phyloP scores from a whole-genome alignment of 2,797 vertebrate species.

The Gallirallus australis region DNA sequence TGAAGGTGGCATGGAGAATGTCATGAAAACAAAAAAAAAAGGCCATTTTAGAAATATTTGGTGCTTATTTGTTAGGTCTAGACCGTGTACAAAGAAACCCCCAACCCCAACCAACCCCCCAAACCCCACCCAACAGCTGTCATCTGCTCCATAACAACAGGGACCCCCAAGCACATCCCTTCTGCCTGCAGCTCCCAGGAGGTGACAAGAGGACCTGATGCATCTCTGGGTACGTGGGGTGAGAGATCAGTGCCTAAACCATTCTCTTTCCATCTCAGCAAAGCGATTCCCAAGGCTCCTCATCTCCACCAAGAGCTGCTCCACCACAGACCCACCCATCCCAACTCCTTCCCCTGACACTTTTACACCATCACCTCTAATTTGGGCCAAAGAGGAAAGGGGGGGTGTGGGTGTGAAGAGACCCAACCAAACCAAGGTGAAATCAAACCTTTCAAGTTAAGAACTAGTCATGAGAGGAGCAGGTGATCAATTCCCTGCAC shows the following conservation, averaged over 20 bases:
- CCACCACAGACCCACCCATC: neutral
- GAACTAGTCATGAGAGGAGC: accelerated
- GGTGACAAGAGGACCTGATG: accelerated
- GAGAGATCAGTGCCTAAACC: neutral
- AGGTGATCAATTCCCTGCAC: neutral
- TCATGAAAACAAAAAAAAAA: no score
- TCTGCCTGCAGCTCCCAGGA: neutral
- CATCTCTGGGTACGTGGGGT: accelerated
- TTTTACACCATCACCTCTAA: accelerated
- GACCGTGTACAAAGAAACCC: no score
- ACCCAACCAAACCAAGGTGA: accelerated
- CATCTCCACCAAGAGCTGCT: neutral
- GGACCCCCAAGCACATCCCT: neutral
- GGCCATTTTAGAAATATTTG: neutral
- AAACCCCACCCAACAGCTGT: no score
- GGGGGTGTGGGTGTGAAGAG: neutral
- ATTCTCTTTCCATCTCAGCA: neutral
- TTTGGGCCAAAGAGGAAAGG: neutral
- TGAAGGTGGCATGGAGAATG: neutral
- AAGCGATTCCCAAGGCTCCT: neutral
- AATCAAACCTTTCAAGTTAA: neutral
- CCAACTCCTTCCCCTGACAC: neutral
- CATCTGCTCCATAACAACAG: neutral
- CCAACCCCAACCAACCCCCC: no score
- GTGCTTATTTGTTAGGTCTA: neutral